Evolutionary conservation across 2,888 invertebrate species (phyloP).

Genomic region (Fragum whitleyi): DNA sequence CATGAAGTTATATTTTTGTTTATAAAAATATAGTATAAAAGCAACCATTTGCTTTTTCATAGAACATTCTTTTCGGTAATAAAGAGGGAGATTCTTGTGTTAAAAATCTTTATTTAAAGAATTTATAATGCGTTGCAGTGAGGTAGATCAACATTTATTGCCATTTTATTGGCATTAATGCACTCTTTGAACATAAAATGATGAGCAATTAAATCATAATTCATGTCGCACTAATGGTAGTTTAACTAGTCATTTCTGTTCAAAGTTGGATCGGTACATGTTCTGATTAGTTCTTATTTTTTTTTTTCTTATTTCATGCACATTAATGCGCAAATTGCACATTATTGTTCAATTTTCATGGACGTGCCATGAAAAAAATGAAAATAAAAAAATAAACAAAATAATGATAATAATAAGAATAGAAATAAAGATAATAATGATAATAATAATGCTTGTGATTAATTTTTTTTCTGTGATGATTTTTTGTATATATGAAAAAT

Average conservation of each 20-base stretch:
- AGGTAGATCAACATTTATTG: slow-evolving; percentile 1
- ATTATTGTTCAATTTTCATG: too few relatives aligned
- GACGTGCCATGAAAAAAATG: too few relatives aligned
- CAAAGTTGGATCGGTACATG: background rate
- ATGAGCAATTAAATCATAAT: slow-evolving; percentile 1
- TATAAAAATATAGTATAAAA: background rate
- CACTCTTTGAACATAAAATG: slow-evolving; percentile 4
- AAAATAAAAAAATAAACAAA: too few relatives aligned
- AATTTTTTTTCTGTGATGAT: too few relatives aligned
- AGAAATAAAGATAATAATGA: too few relatives aligned
- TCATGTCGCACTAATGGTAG: background rate
- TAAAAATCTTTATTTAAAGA: slow-evolving; percentile 1
- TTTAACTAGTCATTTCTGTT: background rate
- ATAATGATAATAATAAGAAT: too few relatives aligned
- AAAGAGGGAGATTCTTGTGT: background rate
- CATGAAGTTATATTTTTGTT: too few relatives aligned
- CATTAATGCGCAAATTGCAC: too few relatives aligned
- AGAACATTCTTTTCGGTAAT: background rate
- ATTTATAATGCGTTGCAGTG: background rate
- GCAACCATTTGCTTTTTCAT: background rate
- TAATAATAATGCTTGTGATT: too few relatives aligned
- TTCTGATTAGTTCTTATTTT: background rate
- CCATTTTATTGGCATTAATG: background rate
- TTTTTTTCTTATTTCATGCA: too few relatives aligned
- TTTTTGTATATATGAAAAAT: too few relatives aligned